A percentile compares a stretch with the other conserved stretches of the same genome.
These are phyloP conservation scores for Charina bottae DNA, from an alignment of 2,113 vertebrate genomes.

Conservation along the genomic window DNA sequence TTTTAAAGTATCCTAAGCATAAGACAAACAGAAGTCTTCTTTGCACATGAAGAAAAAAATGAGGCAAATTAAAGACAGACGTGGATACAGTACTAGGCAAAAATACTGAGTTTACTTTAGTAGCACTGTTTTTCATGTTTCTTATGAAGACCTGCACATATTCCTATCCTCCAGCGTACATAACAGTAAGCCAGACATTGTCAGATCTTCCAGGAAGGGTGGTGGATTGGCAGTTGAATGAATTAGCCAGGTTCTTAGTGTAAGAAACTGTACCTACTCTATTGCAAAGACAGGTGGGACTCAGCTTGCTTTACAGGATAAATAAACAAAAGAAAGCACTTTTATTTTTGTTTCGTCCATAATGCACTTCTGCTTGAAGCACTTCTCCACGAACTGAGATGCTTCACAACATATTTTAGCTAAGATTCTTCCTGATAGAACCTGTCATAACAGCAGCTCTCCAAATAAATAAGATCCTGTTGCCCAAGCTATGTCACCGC, in stretches of 20 bases:
- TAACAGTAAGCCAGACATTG: background rate
- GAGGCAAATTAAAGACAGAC: background rate
- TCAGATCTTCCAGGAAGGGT: background rate
- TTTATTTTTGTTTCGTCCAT: background rate
- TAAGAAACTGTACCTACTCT: background rate
- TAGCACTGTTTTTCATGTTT: background rate
- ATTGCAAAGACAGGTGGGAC: background rate
- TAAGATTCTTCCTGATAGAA: conserved; percentile 20
- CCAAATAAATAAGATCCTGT: conserved; percentile 19
- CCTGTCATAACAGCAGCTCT: conserved; percentile 32
- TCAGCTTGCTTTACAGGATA: background rate
- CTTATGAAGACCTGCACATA: background rate
- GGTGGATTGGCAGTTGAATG: background rate
- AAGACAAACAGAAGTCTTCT: background rate
- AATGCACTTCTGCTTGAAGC: background rate
- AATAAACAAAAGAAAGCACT: background rate
- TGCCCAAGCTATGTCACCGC: background rate
- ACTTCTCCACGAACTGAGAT: conserved; percentile 30
- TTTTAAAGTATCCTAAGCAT: background rate
- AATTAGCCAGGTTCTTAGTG: background rate
- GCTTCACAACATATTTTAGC: conserved; percentile 34
- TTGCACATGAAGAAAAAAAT: background rate
- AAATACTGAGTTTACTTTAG: background rate
- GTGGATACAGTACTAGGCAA: background rate
- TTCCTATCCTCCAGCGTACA: background rate